Evolutionary conservation across 2,797 vertebrate genomes (phyloP).

Genomic region (Crax fasciolata): DNA sequence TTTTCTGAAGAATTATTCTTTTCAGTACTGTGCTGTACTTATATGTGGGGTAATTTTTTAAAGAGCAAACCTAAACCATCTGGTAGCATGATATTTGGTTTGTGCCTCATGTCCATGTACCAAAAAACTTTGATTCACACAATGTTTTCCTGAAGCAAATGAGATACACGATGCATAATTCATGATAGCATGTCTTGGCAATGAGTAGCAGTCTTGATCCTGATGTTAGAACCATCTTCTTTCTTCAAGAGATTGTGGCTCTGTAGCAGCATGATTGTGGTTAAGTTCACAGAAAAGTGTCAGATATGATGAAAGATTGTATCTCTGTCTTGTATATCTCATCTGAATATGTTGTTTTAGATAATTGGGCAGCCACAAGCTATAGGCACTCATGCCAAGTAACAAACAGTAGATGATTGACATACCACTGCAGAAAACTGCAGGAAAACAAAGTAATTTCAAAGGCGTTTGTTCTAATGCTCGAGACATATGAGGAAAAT

Average conservation of each 20-base stretch:
- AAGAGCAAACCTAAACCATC: conserved; percentile 44
- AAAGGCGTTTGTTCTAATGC: not conserved
- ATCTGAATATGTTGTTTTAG: not conserved
- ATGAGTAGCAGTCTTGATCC: conserved; percentile 6
- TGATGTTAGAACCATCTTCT: conserved; percentile 29
- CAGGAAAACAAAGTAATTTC: not conserved
- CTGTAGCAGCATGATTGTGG: not conserved
- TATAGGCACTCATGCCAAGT: not conserved
- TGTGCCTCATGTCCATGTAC: not conserved
- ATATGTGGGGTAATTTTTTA: not conserved
- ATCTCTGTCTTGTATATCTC: not conserved
- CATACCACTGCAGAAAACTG: not conserved
- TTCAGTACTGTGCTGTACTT: conserved; percentile 2
- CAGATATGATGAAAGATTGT: conserved; percentile 8
- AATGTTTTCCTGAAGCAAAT: conserved; percentile 53
- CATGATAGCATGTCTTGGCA: conserved; percentile 1
- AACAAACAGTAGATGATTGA: not conserved
- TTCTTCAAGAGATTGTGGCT: conserved; percentile 26
- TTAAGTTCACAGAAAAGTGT: conserved; percentile 23
- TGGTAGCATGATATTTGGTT: conserved; percentile 48
- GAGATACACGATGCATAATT: conserved; percentile 51
- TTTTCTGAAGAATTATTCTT: not conserved
- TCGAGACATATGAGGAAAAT: not conserved
- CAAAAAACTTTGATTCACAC: conserved; percentile 43
- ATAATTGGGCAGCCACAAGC: not conserved